Conservation (phyloP, 2,797 vertebrate species). For the Pseudocheirus occidentalis region DNA sequence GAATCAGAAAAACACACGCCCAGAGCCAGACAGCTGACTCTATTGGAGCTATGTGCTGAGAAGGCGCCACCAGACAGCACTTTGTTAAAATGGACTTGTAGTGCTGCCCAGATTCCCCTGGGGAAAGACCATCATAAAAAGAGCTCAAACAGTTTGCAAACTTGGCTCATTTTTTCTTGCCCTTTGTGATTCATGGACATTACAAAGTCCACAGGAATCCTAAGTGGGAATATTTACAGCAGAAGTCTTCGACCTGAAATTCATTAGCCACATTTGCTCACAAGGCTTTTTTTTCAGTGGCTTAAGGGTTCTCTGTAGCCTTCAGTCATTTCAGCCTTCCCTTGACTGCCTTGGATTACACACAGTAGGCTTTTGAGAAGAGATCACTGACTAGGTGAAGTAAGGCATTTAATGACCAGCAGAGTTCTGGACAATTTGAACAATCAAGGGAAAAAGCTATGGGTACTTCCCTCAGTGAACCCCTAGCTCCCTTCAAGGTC, state of each 20-base stretch:
- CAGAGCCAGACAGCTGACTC: slow-evolving; percentile 35
- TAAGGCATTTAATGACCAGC: background rate
- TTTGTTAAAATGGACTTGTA: background rate
- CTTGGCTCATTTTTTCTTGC: background rate
- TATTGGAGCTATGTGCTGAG: slow-evolving; percentile 26
- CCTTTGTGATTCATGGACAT: background rate
- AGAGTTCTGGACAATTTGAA: background rate
- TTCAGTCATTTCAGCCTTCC: slow-evolving; percentile 8
- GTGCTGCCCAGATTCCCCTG: background rate
- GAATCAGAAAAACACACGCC: background rate
- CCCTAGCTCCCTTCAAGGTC: background rate
- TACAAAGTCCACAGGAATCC: slow-evolving; percentile 25
- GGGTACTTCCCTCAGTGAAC: background rate
- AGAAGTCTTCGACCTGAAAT: slow-evolving; percentile 22
- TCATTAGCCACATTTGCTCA: slow-evolving; percentile 6
- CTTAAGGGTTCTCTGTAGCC: slow-evolving; percentile 22
- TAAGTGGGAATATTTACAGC: background rate
- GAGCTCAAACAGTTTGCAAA: background rate
- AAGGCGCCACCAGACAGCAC: slow-evolving; percentile 8
- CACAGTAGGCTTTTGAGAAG: background rate
- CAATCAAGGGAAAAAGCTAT: background rate
- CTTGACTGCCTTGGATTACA: slow-evolving; percentile 9
- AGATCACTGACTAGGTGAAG: background rate
- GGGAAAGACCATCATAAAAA: background rate
- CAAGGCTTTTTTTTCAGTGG: background rate